Base-by-base conservation (phyloP, 2,113 vertebrate genomes). In the Martes martes region DNA sequence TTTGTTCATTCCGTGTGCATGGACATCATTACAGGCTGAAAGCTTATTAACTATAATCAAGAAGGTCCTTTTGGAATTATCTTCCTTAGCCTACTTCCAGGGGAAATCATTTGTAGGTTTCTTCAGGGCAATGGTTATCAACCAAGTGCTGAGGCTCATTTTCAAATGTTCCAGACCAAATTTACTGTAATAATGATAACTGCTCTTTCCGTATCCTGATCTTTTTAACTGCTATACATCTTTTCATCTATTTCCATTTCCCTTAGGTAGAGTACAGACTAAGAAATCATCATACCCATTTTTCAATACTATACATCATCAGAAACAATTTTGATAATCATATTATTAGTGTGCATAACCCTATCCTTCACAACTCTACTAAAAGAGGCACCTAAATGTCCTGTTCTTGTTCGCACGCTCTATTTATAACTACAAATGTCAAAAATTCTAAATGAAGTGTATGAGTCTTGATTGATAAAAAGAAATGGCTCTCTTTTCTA, bases 241-340 rank as follows among this genome's bases (percentile, higher is more conserved):
- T 98, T 98, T 95, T 98, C 92, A 98, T 97, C 90, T 97, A 90
- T 96, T 98, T 98, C 88, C 71, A 92, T 91, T 96, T 97, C 94
- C 95, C 57, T 87, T 79, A 89, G 93, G 61, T 89, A 97, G 83
- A 98, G 95, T 96, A 84, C 83, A 92, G 19, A 78, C 36, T 92
- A 57, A 19, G 74, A 95, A 97, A 97, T 97, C 81, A 74, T 52
- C 50, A 96, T 91, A 90, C 55, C 65, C 91, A 86, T 78, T 69
- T 92, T 97, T 93, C 93, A 98, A 91, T 78, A 80, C 79, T 57
- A 78, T 71, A 86, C 61, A 63, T 98, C 96, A 97, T 93, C 85
- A 97, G 59, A 67, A 92, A 96, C 59, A 97, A 96, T 96, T 97
- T 98, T 94, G 86, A 79, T 96, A 97, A 97, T 93, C 95, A 95